Evolutionary conservation across 2,888 invertebrate genomes (phyloP).

Genomic region (Caenorhabditis sp.): DNA sequence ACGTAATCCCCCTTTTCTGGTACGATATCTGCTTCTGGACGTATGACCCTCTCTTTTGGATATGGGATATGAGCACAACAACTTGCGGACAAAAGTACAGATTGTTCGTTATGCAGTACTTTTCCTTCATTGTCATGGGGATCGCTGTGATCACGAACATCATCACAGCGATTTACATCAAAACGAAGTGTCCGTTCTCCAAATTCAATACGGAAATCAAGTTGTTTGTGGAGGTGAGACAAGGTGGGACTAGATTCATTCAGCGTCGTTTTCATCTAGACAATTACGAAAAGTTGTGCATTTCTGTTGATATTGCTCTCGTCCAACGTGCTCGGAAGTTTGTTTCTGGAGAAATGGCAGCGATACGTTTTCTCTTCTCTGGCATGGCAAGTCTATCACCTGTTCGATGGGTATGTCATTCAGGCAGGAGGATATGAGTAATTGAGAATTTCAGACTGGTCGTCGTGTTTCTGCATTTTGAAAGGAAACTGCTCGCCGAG

Average conservation of each 20-base stretch:
- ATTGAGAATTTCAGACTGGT: conserved; percentile 24
- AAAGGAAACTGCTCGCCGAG: conserved; percentile 13
- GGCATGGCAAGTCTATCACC: conserved; percentile 18
- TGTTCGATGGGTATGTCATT: conserved; percentile 21
- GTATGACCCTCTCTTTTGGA: conserved; percentile 45
- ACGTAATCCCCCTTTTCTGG: conserved; percentile 54
- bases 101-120: conserved; percentile 8
- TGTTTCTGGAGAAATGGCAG: conserved; percentile 9
- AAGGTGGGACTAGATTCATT: background rate
- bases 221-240: background rate
- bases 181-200: background rate
- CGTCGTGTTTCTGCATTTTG: conserved; percentile 5
- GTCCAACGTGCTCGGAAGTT: background rate
- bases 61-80: conserved; percentile 42
- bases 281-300: background rate
- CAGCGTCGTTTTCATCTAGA: background rate
- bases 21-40: conserved; percentile 43
- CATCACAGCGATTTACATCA: background rate
- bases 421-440: too few species aligned
- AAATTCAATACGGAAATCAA: background rate
- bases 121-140: background rate
- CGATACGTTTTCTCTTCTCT: conserved; percentile 7
- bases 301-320: background rate
- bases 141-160: background rate
- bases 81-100: conserved; percentile 30